Evolutionary conservation across 2,888 invertebrate species (phyloP).

Genomic region (Phengaris alcon): DNA sequence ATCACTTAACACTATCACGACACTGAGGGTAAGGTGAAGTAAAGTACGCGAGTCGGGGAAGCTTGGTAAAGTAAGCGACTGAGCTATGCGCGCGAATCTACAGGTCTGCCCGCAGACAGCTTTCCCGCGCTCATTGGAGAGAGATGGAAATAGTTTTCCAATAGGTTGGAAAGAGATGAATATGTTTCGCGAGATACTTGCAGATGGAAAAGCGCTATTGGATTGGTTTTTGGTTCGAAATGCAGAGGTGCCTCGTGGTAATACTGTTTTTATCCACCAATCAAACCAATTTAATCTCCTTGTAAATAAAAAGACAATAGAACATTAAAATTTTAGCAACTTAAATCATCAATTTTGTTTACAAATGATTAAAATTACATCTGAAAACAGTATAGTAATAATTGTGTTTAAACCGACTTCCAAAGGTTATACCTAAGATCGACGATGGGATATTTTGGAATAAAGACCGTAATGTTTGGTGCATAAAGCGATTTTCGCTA

Average conservation of each 20-base stretch:
- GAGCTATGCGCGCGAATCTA: conserved; percentile 60
- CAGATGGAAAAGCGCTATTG: conserved; percentile 48
- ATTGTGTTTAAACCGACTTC: too few relatives aligned
- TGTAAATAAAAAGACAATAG: too few relatives aligned
- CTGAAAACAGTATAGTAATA: too few relatives aligned
- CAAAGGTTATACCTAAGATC: too few relatives aligned
- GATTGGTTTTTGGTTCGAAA: conserved; percentile 32
- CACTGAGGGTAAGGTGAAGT: conserved; percentile 39
- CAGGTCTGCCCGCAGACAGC: conserved; percentile 64
- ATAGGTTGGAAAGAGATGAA: conserved; percentile 38
- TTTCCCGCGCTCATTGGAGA: conserved; percentile 55
- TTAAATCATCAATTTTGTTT: too few relatives aligned
- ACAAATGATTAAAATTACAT: too few relatives aligned
- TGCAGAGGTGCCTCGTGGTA: neutral
- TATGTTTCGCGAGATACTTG: conserved; percentile 35
- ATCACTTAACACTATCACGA: conserved; percentile 43
- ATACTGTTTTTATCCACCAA: too few relatives aligned
- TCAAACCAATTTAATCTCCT: too few relatives aligned
- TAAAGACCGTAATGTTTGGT: too few relatives aligned
- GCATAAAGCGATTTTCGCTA: too few relatives aligned
- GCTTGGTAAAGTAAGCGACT: conserved; percentile 56
- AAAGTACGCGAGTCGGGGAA: conserved; percentile 33
- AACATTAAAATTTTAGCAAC: too few relatives aligned
- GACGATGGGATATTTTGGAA: too few relatives aligned
- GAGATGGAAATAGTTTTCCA: conserved; percentile 19